Evolutionary conservation across 2,888 invertebrate species (phyloP), one percentile per base, ranked within the genome.

Genomic region (Maniola hyperantus): DNA sequence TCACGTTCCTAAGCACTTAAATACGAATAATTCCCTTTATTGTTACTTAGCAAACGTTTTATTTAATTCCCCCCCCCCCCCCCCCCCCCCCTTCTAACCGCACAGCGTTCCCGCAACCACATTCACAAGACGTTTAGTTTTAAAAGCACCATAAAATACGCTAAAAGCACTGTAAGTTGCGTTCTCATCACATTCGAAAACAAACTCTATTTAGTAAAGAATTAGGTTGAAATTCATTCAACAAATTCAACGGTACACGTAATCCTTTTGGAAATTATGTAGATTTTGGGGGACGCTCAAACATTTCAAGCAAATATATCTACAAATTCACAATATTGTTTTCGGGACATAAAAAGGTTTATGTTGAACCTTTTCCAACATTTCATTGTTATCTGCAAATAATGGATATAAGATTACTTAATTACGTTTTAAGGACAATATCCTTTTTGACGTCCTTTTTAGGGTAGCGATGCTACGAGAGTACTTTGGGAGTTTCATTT

Each of bases 321-420:
- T 67, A 70, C 67, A 72, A 73, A 73, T 73, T 75, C 73, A 73
- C 74, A 71, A 72, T 73, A 72, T 70, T 72, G 74, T 75, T 73
- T 72, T 66, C 57, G 63, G 54, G 61, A 55, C 55, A 63, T 68
- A 69, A 68, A 70, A 70, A 67, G 69, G 69, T 58, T 63, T 69
- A 66, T 68, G 46, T 61, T 66, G 57, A 60, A 64, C 65, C 66
- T 65, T 65, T 15, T 4, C 26, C 39, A 11, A 54, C 39, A 6
- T 50, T 60, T 50, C 34, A 68, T 55, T 60, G 63, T 65, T 60
- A 65, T 70, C 39, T 42, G 53, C 48, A 42, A 58, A 65, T 62
- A 65, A 67, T 65, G 63, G 36, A 18, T 57, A 65, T 59, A 59
- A 65, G 59, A 69, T 67, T 50, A 62, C 58, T 62, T 65, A 69